A percentile compares a stretch with the other conserved stretches of the same genome.
These are phyloP conservation scores for Mythimna albipuncta DNA, from an alignment of 2,888 invertebrate genomes.

Conservation along the genomic window DNA sequence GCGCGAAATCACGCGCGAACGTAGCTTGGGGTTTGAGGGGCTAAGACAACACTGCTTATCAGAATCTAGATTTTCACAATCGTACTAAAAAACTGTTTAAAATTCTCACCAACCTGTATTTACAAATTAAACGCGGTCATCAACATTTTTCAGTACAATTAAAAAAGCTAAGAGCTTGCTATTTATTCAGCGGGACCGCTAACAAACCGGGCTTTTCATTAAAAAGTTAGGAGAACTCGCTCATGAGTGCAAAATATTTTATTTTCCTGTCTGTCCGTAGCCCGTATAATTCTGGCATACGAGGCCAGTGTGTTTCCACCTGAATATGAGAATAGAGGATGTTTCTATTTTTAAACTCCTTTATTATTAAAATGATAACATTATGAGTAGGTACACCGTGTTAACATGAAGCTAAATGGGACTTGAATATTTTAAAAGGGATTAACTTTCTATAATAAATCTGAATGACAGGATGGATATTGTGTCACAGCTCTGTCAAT, in stretches of 20 bases:
- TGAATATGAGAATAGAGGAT: constrained; percentile 44
- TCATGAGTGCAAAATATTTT: constrained; percentile 48
- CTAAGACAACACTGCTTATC: too few species aligned
- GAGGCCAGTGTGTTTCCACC: constrained; percentile 29
- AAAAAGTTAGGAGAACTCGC: constrained; percentile 59
- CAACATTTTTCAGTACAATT: constrained; percentile 27
- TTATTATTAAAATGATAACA: constrained; percentile 28
- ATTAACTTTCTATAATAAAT: too few species aligned
- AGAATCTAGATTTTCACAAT: not conserved
- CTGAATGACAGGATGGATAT: too few species aligned
- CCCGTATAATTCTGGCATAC: constrained; percentile 34
- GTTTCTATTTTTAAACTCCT: constrained; percentile 34
- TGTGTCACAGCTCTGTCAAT: not conserved
- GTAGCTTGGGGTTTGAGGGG: too few species aligned
- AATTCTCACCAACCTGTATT: not conserved
- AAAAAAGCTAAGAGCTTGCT: constrained; percentile 51
- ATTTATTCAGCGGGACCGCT: constrained; percentile 47
- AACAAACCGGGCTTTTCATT: constrained; percentile 57
- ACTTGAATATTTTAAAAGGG: constrained; percentile 22
- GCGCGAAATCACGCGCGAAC: too few species aligned
- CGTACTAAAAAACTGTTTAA: not conserved
- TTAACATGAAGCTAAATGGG: constrained; percentile 16
- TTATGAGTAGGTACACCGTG: constrained; percentile 1
- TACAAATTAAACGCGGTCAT: constrained; percentile 7
- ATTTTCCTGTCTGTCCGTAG: constrained; percentile 25